Evolutionary conservation across 2,888 invertebrate genomes (phyloP), one percentile per base, ranked within the genome.

Genomic region (Apodemia zela): DNA sequence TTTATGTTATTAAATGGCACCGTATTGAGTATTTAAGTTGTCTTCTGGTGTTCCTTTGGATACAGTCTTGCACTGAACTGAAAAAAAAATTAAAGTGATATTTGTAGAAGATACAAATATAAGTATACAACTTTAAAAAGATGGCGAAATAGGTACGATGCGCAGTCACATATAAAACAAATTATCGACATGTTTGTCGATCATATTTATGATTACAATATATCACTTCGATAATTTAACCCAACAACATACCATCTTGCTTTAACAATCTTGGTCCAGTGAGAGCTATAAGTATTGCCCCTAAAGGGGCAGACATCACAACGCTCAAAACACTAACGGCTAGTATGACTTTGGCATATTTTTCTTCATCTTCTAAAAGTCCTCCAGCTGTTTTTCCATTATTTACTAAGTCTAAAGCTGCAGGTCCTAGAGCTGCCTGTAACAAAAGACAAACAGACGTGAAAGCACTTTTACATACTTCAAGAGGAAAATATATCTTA

Each of bases 271-370:
- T 92, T 6, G 95, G 94, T 0, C 96, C 96, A 11, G 94, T 85
- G 8, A 95, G 70, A 0, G 95, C 93, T 60, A 96, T 96, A 38
- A 95, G 82, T 64, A 96, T 92, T 1, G 95, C 95, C 0, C 95
- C 95, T 2, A 94, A 80, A 0, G 96, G 95, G 0, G 95, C 96
- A 0, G 96, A 95, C 54, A 97, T 77, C 15, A 97, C 89, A 17
- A 95, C 95, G 18, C 95, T 95, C 0, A 97, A 84, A 0, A 96
- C 94, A 76, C 95, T 94, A 67, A 95, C 85, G 67, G 94, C 94
- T 68, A 96, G 81, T 60, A 96, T 93, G 64, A 89, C 89, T 66
- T 94, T 91, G 0, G 94, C 95, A 72, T 93, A 93, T n/a, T 76
- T 75, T 65, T 89, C 81, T 71, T 89, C 90, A 2, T 82, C 78